phyloP scores from a whole-genome alignment of 2,797 vertebrate genomes.

The Gephyroberyx darwinii region DNA sequence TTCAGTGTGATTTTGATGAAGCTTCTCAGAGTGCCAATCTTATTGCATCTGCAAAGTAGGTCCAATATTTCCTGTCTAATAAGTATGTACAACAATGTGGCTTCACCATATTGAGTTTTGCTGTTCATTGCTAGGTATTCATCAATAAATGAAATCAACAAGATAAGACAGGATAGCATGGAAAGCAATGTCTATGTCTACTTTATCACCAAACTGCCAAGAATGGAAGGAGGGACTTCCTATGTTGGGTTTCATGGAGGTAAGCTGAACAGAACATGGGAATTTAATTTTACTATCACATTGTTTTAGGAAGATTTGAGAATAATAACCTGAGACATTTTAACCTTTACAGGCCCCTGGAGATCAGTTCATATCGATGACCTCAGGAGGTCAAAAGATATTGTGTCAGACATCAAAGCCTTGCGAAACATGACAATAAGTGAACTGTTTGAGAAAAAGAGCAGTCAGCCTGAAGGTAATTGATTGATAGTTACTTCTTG shows the following conservation, averaged over 20 bases:
- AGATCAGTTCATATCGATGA: slow-evolving; percentile 94
- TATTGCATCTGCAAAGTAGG: slow-evolving; percentile 92
- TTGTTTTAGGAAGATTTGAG: not conserved
- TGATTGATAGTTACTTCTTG: not conserved
- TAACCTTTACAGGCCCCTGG: slow-evolving; percentile 86
- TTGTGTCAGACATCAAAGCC: slow-evolving; percentile 87
- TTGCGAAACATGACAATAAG: slow-evolving; percentile 90
- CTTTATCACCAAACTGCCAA: slow-evolving; percentile 92
- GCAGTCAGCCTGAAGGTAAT: slow-evolving; percentile 67
- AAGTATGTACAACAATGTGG: fast-evolving
- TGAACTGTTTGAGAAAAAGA: slow-evolving; percentile 84
- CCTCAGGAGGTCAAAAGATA: slow-evolving; percentile 87
- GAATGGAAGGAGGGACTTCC: slow-evolving; percentile 87
- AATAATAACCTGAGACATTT: slow-evolving; percentile 14
- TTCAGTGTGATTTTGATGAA: slow-evolving; percentile 93
- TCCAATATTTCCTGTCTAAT: slow-evolving; percentile 13
- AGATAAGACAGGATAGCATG: slow-evolving; percentile 68
- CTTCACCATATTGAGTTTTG: slow-evolving; percentile 16
- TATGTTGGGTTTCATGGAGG: slow-evolving; percentile 96
- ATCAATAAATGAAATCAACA: slow-evolving; percentile 92
- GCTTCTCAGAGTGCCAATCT: slow-evolving; percentile 87
- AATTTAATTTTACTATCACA: not conserved
- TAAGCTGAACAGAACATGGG: slow-evolving; percentile 50
- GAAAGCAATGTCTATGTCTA: slow-evolving; percentile 84
- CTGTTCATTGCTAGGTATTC: slow-evolving; percentile 83